phyloP scores from a whole-genome alignment of 2,113 vertebrate genomes.

The Cheirogaleus medius region DNA sequence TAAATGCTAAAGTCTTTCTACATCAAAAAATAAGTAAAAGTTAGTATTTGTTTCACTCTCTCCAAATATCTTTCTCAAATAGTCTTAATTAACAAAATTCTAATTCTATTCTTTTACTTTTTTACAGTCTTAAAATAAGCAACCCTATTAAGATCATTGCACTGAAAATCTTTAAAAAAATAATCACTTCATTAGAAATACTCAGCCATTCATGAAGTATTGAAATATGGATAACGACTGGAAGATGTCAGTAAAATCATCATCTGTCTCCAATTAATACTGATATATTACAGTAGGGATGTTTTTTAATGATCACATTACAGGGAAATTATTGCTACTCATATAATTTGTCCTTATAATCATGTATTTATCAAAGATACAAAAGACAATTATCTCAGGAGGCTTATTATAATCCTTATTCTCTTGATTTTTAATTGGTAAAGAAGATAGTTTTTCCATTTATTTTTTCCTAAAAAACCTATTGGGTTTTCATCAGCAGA shows the following conservation, averaged over 20 bases:
- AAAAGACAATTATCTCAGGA: constrained; percentile 85
- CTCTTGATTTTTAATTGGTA: constrained; percentile 83
- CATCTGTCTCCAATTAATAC: constrained; percentile 94
- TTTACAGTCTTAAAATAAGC: constrained; percentile 77
- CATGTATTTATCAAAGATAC: constrained; percentile 91
- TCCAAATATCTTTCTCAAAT: neutral
- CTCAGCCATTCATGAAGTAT: constrained; percentile 86
- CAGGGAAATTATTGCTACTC: constrained; percentile 91
- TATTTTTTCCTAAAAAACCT: constrained; percentile 67
- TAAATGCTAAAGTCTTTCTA: neutral
- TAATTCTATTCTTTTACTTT: neutral
- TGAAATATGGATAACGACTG: constrained; percentile 88
- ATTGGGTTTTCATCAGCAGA: constrained; percentile 75
- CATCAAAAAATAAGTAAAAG: neutral
- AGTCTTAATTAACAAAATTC: neutral
- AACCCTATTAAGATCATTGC: constrained; percentile 42
- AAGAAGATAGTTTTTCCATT: constrained; percentile 73
- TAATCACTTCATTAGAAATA: constrained; percentile 86
- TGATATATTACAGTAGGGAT: constrained; percentile 91
- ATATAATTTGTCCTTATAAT: constrained; percentile 95
- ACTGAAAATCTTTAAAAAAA: constrained; percentile 72
- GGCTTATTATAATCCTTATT: constrained; percentile 84
- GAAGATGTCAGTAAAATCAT: constrained; percentile 88
- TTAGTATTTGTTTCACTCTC: constrained; percentile 32
- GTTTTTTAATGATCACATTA: constrained; percentile 92